Evolutionary conservation across 2,797 vertebrate species (phyloP).

Genomic region (Thripadectes ignobilis): DNA sequence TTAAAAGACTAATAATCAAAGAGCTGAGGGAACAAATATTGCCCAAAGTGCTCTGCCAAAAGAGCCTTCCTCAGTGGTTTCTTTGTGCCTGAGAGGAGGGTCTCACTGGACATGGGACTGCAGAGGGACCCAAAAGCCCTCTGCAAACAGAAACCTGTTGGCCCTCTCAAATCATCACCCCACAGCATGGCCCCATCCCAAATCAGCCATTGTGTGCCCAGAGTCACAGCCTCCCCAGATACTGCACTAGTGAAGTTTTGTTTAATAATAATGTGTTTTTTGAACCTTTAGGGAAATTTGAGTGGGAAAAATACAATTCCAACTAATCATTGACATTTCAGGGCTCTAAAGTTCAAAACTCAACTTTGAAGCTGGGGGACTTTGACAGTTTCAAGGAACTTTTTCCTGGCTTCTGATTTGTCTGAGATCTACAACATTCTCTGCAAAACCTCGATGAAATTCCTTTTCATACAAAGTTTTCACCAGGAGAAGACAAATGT

Average conservation of each 20-base stretch:
- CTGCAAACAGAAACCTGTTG: not conserved
- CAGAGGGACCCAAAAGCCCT: not conserved
- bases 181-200: not conserved
- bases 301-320: not conserved
- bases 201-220: not conserved
- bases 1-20: not conserved
- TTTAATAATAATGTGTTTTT: not conserved
- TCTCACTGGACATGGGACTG: not conserved
- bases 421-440: not conserved
- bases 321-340: not conserved
- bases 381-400: not conserved
- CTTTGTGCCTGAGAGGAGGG: not conserved
- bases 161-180: not conserved
- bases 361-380: not conserved
- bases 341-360: not conserved
- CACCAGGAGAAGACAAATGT: not conserved
- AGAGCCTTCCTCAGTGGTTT: not conserved
- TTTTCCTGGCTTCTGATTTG: not conserved
- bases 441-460: not conserved
- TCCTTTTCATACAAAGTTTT: not conserved
- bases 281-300: not conserved
- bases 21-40: not conserved
- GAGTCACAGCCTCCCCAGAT: not conserved
- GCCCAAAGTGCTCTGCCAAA: not conserved
- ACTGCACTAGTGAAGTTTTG: not conserved